phyloP scores from a whole-genome alignment of 2,888 invertebrate species.

The Lordiphosa andalusiaca region DNA sequence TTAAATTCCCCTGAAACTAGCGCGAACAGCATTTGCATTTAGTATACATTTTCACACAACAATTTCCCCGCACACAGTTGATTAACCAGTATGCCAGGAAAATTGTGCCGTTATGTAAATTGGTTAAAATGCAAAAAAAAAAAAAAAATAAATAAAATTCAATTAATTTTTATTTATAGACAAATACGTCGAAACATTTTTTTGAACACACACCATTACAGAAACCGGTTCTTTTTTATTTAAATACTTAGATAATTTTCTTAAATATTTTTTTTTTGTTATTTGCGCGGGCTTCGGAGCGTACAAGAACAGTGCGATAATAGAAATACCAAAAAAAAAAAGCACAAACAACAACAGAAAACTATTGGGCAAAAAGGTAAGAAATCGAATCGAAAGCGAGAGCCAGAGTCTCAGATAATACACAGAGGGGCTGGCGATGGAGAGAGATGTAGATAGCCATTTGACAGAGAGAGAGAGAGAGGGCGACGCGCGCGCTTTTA shows the following conservation, averaged over 20 bases:
- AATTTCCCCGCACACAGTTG: constrained; percentile 1
- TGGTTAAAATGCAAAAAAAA: constrained; percentile 6
- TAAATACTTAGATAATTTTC: constrained; percentile 31
- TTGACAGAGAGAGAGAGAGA: no score
- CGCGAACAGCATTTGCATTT: constrained; percentile 6
- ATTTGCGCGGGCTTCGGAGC: constrained; percentile 31
- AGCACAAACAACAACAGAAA: constrained; percentile 22
- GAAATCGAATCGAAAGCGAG: constrained; percentile 61
- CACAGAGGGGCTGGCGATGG: constrained; percentile 6
- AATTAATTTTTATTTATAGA: constrained; percentile 47
- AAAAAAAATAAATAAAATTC: constrained; percentile 18
- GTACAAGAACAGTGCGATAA: constrained; percentile 48
- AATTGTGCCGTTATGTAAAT: constrained; percentile 47
- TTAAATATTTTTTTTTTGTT: constrained; percentile 10
- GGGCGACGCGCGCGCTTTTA: constrained; percentile 33
- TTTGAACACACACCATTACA: constrained; percentile 30
- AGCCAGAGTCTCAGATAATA: constrained; percentile 35
- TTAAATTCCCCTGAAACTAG: constrained; percentile 6
- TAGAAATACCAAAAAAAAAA: constrained; percentile 19
- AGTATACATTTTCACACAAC: constrained; percentile 8
- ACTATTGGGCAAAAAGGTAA: constrained; percentile 15
- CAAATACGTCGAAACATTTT: constrained; percentile 12
- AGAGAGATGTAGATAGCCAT: constrained; percentile 14
- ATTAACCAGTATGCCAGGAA: constrained; percentile 8
- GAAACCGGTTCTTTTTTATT: constrained; percentile 58